Percentiles rank a stretch among this genome's conserved stretches.
Evolutionary conservation across 1,140 invertebrate genomes (phyloP).

Genomic region (Bombus difficillimus): DNA sequence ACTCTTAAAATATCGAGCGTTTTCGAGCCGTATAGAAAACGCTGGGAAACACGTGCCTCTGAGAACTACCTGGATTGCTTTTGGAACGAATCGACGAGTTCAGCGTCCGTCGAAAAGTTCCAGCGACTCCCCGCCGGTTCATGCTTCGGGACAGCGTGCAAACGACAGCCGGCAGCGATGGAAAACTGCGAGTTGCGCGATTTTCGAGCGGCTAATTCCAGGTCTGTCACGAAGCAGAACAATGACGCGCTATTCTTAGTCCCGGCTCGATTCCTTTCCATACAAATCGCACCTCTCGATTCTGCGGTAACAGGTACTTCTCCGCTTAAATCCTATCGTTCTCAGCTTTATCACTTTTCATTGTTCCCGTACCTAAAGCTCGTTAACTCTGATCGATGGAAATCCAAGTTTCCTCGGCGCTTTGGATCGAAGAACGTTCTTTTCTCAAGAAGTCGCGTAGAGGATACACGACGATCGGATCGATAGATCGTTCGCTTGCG

Average conservation of each 20-base stretch:
- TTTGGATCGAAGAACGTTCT: too few relatives aligned
- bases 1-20: background rate
- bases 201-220: constrained; percentile 1
- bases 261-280: background rate
- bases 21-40: background rate
- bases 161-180: background rate
- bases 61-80: background rate
- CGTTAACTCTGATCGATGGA: too few relatives aligned
- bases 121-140: background rate
- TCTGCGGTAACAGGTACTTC: too few relatives aligned
- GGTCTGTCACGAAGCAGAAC: background rate
- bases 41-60: background rate
- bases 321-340: background rate
- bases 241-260: background rate
- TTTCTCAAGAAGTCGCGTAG: too few relatives aligned
- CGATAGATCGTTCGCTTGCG: constrained; percentile 1
- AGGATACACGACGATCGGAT: background rate
- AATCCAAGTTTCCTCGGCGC: too few relatives aligned
- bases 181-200: background rate
- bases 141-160: background rate
- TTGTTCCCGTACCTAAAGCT: too few relatives aligned
- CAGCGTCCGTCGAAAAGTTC: background rate
- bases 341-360: background rate
- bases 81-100: background rate
- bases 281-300: background rate